Evolutionary conservation across 2,888 invertebrate genomes (phyloP).

Genomic region (Heliothis peltigera): DNA sequence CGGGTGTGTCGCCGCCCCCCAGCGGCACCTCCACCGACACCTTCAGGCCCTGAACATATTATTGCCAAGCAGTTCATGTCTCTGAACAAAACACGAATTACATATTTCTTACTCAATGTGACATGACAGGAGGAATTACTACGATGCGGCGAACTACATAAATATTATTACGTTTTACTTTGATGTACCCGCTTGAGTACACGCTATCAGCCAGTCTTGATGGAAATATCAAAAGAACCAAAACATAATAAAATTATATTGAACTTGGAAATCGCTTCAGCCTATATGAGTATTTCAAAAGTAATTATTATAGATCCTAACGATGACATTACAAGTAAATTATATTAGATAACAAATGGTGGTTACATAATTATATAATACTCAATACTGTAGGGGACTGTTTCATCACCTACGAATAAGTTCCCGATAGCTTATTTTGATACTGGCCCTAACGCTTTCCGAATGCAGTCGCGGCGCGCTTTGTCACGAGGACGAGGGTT

Average conservation of each 20-base stretch:
- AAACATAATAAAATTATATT: slow-evolving; percentile 14
- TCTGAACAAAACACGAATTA: not conserved
- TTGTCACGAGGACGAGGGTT: not conserved
- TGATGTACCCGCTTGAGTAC: not conserved
- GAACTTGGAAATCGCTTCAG: not conserved
- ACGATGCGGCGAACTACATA: not conserved
- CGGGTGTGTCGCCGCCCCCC: slow-evolving; percentile 63
- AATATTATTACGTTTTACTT: not conserved
- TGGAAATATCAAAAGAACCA: slow-evolving; percentile 6
- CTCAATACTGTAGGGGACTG: too few species aligned
- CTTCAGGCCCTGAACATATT: slow-evolving; percentile 72
- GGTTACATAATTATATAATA: too few species aligned
- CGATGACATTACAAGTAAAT: too few species aligned
- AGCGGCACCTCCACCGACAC: slow-evolving; percentile 73
- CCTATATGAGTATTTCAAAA: too few species aligned
- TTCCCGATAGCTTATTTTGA: too few species aligned
- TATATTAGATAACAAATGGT: too few species aligned
- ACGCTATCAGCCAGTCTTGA: slow-evolving; percentile 3
- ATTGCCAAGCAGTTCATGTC: not conserved
- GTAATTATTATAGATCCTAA: too few species aligned
- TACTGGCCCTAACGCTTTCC: too few species aligned
- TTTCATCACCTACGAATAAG: too few species aligned
- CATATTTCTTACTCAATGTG: too few species aligned
- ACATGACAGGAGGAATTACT: too few species aligned
- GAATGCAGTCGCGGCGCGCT: too few species aligned